A percentile compares a stretch with the other conserved stretches of the same genome.
Conservation (phyloP, 2,888 invertebrate genomes). For the Ypsolopha scabrella region DNA sequence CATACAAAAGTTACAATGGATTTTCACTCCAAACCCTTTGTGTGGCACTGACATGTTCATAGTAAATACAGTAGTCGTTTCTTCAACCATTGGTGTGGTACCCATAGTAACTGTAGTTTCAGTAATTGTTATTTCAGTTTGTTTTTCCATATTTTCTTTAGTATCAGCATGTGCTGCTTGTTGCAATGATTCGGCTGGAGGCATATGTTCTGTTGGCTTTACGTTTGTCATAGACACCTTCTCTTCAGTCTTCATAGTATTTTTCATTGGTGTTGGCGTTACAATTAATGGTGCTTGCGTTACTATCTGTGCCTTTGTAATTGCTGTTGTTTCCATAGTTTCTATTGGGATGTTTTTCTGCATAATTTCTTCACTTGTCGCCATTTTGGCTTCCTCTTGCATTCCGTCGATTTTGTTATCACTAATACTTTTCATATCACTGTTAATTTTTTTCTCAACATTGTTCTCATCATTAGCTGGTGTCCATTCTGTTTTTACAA, state of each 20-base stretch:
- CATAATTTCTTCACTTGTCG: neutral
- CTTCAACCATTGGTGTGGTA: too few relatives aligned
- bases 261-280: neutral
- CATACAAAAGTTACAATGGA: too few relatives aligned
- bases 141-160: slow-evolving; percentile 17
- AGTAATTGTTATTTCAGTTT: slow-evolving; percentile 19
- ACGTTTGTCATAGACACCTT: slow-evolving; percentile 10
- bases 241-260: neutral
- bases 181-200: slow-evolving; percentile 43
- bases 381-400: neutral
- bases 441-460: neutral
- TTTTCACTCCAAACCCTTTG: too few relatives aligned
- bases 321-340: neutral
- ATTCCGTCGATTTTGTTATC: neutral
- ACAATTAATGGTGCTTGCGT: too few relatives aligned
- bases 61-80: neutral
- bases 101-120: slow-evolving; percentile 11
- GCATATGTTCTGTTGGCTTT: slow-evolving; percentile 25
- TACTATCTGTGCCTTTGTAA: too few relatives aligned
- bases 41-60: neutral
- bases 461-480: neutral
- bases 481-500: neutral
- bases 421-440: slow-evolving; percentile 12
- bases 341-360: neutral
- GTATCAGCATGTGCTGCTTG: slow-evolving; percentile 29